Percentiles rank a stretch among this genome's conserved stretches.
These are phyloP conservation scores for Chalcis sispes DNA, from an alignment of 2,888 invertebrate species.

Conservation along the genomic window DNA sequence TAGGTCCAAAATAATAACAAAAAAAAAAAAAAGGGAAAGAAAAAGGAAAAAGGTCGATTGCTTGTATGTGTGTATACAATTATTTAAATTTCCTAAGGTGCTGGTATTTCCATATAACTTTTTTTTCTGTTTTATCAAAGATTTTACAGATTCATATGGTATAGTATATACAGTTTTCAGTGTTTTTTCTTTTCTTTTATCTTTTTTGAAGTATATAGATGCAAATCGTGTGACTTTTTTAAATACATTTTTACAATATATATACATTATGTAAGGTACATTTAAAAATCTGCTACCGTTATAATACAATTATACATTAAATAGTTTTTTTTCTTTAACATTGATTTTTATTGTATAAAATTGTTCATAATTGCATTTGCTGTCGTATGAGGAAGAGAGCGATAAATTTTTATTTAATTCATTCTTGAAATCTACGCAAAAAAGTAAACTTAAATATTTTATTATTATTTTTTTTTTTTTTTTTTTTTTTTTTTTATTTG, in stretches of 20 bases:
- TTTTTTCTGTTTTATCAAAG: constrained; percentile 48
- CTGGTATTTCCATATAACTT: constrained; percentile 38
- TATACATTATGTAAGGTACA: constrained; percentile 52
- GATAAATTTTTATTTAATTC: constrained; percentile 21
- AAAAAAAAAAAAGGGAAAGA: not conserved
- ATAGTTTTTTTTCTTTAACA: constrained; percentile 38
- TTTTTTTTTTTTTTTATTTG: too few species aligned
- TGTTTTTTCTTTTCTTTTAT: constrained; percentile 9
- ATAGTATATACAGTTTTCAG: constrained; percentile 50
- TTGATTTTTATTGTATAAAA: constrained; percentile 52
- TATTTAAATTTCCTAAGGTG: constrained; percentile 44
- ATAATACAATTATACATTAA: constrained; percentile 56
- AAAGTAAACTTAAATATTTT: constrained; percentile 16
- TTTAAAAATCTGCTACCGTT: constrained; percentile 51
- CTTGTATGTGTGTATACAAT: constrained; percentile 42
- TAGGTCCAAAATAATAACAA: constrained; percentile 36
- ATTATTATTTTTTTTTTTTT: too few species aligned
- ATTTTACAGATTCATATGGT: constrained; percentile 53
- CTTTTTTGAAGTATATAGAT: constrained; percentile 42
- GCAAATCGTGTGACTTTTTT: constrained; percentile 35
- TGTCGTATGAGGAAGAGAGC: constrained; percentile 26
- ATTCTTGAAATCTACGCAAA: constrained; percentile 9
- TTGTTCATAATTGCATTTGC: constrained; percentile 25
- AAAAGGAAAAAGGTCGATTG: constrained; percentile 39
- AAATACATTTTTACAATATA: constrained; percentile 56